phyloP scores from a whole-genome alignment of 23 tunicate species.

The Phallusia fumigata region DNA sequence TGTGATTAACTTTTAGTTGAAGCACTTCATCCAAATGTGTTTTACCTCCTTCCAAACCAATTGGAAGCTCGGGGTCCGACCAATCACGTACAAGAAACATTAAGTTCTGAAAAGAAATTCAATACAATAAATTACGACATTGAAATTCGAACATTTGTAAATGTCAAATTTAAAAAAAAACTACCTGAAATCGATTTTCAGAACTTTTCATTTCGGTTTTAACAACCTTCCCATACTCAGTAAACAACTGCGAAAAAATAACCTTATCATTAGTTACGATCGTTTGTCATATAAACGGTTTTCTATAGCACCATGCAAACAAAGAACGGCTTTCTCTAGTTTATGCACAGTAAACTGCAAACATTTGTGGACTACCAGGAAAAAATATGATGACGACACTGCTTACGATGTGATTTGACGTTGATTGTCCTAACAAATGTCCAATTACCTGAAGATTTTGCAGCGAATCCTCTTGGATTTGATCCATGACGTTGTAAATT shows the following conservation, averaged over 20 bases:
- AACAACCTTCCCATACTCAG: neutral
- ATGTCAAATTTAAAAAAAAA: neutral
- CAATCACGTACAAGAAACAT: constrained; percentile 49
- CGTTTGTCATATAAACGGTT: no score
- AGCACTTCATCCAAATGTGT: constrained; percentile 22
- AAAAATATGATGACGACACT: no score
- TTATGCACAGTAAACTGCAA: no score
- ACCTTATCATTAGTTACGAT: no score
- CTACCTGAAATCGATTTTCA: neutral
- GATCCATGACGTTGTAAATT: constrained; percentile 24
- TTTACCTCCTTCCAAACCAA: constrained; percentile 41
- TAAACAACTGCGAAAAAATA: neutral
- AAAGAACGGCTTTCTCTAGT: no score
- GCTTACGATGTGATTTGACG: no score
- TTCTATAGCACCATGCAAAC: no score
- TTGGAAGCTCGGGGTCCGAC: constrained; percentile 27
- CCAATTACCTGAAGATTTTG: constrained; percentile 33
- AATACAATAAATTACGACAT: no score
- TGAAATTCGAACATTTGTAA: no score
- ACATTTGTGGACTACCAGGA: no score
- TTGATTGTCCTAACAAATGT: no score
- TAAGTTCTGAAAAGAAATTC: constrained; percentile 10
- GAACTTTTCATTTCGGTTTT: neutral
- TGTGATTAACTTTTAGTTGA: constrained; percentile 16
- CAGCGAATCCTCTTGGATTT: constrained; percentile 31